phyloP scores from a whole-genome alignment of 2,888 invertebrate genomes.

The Morpho helenor region DNA sequence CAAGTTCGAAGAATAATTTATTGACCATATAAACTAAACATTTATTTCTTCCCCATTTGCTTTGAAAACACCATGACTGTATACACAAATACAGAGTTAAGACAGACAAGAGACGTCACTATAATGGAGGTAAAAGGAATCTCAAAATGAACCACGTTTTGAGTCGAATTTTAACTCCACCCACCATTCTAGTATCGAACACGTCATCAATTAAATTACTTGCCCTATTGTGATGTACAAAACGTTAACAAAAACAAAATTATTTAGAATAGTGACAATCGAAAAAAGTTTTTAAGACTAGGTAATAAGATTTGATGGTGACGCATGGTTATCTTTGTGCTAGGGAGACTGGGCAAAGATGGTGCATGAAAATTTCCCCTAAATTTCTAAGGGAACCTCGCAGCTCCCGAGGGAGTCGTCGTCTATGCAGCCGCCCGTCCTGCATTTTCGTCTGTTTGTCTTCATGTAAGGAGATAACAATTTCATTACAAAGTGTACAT shows the following conservation, averaged over 20 bases:
- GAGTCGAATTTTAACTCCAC: conserved; percentile 35
- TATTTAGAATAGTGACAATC: conserved; percentile 3
- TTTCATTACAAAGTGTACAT: conserved; percentile 29
- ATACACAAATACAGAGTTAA: background rate
- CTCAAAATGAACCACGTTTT: conserved; percentile 25
- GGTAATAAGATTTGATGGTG: conserved; percentile 18
- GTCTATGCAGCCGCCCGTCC: conserved; percentile 51
- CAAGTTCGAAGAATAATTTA: too few relatives aligned
- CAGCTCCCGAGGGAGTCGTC: conserved; percentile 46
- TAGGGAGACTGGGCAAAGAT: conserved; percentile 37
- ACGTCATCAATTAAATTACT: conserved; percentile 77
- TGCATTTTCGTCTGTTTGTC: conserved; percentile 54
- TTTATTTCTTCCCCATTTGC: too few relatives aligned
- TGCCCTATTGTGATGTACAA: conserved; percentile 56
- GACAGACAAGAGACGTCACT: conserved; percentile 14
- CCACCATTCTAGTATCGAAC: conserved; percentile 69
- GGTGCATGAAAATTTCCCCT: conserved; percentile 46
- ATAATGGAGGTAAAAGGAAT: conserved; percentile 16
- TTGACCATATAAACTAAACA: too few relatives aligned
- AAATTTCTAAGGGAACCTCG: conserved; percentile 46
- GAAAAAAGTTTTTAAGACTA: conserved; percentile 18
- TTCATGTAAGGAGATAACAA: conserved; percentile 36
- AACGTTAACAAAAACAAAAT: conserved; percentile 27
- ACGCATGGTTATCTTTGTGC: conserved; percentile 8
- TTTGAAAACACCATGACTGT: too few relatives aligned